phyloP scores from a whole-genome alignment of 2,797 vertebrate species.

The Cygnus olor region DNA sequence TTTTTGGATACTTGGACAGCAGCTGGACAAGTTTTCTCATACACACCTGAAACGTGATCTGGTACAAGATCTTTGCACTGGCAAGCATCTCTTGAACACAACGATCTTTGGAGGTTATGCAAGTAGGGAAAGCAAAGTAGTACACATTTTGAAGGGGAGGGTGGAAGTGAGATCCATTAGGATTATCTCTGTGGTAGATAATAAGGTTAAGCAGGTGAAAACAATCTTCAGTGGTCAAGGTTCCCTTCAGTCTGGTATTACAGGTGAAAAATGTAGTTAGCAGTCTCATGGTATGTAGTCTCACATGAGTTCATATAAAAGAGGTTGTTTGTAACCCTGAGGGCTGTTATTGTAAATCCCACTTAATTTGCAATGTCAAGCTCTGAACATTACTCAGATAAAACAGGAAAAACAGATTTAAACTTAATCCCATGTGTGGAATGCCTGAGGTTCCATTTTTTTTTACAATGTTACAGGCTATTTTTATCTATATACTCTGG shows the following conservation, averaged over 20 bases:
- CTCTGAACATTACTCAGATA: not conserved
- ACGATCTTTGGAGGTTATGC: not conserved
- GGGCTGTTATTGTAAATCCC: not conserved
- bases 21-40: not conserved
- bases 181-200: not conserved
- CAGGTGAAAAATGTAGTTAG: not conserved
- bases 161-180: not conserved
- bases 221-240: not conserved
- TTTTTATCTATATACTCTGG: not conserved
- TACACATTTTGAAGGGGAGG: not conserved
- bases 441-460: not conserved
- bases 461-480: not conserved
- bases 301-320: not conserved
- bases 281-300: not conserved
- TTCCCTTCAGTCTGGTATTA: not conserved
- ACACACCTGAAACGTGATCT: not conserved
- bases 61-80: not conserved
- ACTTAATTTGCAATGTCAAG: not conserved
- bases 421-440: not conserved
- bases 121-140: not conserved
- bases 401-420: not conserved
- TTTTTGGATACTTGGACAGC: not conserved
- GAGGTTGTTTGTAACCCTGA: not conserved
- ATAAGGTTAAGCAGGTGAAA: not conserved
- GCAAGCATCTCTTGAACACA: not conserved